Percentiles rank a stretch among this genome's conserved stretches.
Conservation (phyloP, 2,888 invertebrate genomes). For the Microchrysa polita region DNA sequence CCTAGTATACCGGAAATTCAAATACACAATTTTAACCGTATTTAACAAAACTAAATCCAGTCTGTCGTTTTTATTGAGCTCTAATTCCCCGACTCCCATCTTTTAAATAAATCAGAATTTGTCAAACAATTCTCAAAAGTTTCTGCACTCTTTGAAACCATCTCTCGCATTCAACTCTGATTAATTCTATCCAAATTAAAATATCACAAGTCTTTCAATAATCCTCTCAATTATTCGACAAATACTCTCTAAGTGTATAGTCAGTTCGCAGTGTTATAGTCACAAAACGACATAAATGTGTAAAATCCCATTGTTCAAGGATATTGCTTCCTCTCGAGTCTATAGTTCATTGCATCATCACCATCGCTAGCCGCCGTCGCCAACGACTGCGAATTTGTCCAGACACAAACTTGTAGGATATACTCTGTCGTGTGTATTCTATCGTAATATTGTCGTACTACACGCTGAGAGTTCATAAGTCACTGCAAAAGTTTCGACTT, state of each 20-base stretch:
- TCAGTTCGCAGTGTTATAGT: background rate
- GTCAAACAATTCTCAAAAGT: too few relatives aligned
- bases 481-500: slow-evolving; percentile 28
- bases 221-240: slow-evolving; percentile 7
- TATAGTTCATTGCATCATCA: background rate
- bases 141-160: too few relatives aligned
- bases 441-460: background rate
- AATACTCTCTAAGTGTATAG: too few relatives aligned
- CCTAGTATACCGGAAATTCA: too few relatives aligned
- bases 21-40: too few relatives aligned
- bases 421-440: background rate
- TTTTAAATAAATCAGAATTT: too few relatives aligned
- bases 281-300: background rate
- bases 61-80: too few relatives aligned
- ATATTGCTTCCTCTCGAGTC: background rate
- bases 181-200: too few relatives aligned
- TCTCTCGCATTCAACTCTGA: too few relatives aligned
- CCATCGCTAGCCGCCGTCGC: background rate
- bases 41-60: too few relatives aligned
- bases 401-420: background rate
- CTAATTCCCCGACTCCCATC: too few relatives aligned
- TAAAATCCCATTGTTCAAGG: slow-evolving; percentile 19
- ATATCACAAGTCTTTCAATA: background rate
- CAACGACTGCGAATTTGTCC: too few relatives aligned
- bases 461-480: slow-evolving; percentile 14